Evolutionary conservation across 2,797 vertebrate genomes (phyloP), one percentile per base, ranked within the genome.

Genomic region (Molothrus aeneus): DNA sequence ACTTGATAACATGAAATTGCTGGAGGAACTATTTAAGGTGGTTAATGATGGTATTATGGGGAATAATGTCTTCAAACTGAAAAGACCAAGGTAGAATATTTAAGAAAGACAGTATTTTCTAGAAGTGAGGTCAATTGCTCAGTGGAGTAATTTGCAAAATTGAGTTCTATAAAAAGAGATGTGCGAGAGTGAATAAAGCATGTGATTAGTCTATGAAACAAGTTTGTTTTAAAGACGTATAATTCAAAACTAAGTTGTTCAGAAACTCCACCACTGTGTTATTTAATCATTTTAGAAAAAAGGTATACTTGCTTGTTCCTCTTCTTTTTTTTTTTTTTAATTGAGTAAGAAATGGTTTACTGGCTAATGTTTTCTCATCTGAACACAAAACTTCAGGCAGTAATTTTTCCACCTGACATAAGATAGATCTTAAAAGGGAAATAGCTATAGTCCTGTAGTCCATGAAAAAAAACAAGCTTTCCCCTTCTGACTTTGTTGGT

Each of bases 1-100:
- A 96, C 89, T 95, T 94, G 92, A 96, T 96, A 95, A 89, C 68
- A 85, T 73, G 71, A 96, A 94, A 96, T 93, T 94, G 94, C 92
- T 92, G 71, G 89, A 96, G 86, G 93, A 96, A 91, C 66, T 89
- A 93, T 95, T 94, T 95, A 91, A 96, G 86, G 48, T 91, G 24
- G 63, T 82, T 96, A 95, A 94, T 92, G 84, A 94, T 70, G 60
- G 60, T 85, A 94, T 96, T 94, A 96, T 32, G 91, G 45, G 85
- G 65, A 95, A 92, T 91, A 95, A 95, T 95, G 85, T 93, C 87
- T 84, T 95, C 75, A 90, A 95, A 96, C 65, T 85, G 57, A 89
- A 92, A 91, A 95, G 96, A 95, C 87, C 61, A 92, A 93, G 91
- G 89, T 80, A 91, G 93, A 91, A 90, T 91, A 93, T 90, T 91